These are phyloP conservation scores for Oncorhynchus keta DNA, from an alignment of 2,113 vertebrate genomes.

Conservation along the genomic window DNA sequence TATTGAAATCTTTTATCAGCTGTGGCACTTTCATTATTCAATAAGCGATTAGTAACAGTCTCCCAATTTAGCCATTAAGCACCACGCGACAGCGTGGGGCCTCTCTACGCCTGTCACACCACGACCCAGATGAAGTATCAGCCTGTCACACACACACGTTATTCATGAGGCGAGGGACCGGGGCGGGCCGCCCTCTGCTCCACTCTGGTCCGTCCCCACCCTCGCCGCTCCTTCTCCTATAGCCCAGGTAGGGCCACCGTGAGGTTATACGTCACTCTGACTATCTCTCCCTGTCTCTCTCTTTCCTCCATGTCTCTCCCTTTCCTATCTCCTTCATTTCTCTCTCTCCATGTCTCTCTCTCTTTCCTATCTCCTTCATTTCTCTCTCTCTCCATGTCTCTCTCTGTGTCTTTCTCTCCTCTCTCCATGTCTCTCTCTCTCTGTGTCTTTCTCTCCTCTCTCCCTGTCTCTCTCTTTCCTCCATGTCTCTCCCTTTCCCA, in stretches of 20 bases:
- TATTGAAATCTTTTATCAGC: conserved; percentile 95
- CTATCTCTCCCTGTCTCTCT: not conserved
- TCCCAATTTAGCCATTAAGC: conserved; percentile 81
- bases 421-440: not conserved
- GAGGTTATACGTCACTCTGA: too few relatives aligned
- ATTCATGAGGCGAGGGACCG: conserved; percentile 65
- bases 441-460: not conserved
- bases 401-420: not conserved
- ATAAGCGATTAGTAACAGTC: conserved; percentile 84
- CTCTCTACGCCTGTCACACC: conserved; percentile 60
- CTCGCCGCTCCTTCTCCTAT: not conserved
- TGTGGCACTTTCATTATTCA: conserved; percentile 95
- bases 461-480: not conserved
- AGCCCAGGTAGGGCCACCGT: not conserved
- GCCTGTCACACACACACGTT: conserved; percentile 61
- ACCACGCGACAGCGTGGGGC: conserved; percentile 51
- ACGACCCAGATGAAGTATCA: conserved; percentile 68
- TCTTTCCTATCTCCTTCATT: not conserved
- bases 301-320: not conserved
- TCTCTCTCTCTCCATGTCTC: not conserved
- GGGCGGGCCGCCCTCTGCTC: conserved; percentile 42
- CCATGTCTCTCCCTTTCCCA: not conserved
- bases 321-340: too few relatives aligned
- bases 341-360: not conserved
- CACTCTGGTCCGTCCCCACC: not conserved